These are phyloP conservation scores for Ephialtes manifestator DNA, from an alignment of 2,888 invertebrate species.

Conservation along the genomic window DNA sequence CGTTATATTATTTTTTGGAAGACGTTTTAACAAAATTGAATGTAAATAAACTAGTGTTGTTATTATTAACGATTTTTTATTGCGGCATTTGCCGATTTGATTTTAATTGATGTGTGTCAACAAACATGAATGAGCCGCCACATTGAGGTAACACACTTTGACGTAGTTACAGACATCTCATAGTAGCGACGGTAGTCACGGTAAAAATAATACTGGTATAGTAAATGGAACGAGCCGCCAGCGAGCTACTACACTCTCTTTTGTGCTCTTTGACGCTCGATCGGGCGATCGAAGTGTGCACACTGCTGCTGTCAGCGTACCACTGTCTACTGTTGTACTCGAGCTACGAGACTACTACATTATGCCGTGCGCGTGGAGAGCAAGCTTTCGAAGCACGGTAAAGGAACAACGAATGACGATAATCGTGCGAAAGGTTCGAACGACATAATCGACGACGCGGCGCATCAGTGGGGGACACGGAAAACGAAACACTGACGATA, in stretches of 20 bases:
- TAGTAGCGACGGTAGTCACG: not conserved
- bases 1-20: not conserved
- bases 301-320: constrained; percentile 46
- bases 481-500: too few relatives aligned
- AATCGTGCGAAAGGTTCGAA: not conserved
- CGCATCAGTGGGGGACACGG: too few relatives aligned
- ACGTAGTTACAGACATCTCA: not conserved
- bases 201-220: constrained; percentile 32
- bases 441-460: not conserved
- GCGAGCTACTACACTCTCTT: not conserved
- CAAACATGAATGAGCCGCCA: not conserved
- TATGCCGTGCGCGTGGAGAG: constrained; percentile 12
- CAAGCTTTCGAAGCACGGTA: not conserved
- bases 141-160: not conserved
- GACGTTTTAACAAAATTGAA: not conserved
- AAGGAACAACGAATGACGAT: not conserved
- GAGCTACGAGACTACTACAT: constrained; percentile 13
- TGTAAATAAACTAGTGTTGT: too few relatives aligned
- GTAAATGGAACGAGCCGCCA: constrained; percentile 33
- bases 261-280: constrained; percentile 24
- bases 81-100: not conserved
- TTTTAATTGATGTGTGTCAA: not conserved
- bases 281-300: not conserved
- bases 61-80: too few relatives aligned
- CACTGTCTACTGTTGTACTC: constrained; percentile 45